phyloP scores from a whole-genome alignment of 2,797 vertebrate genomes.

The Chelidonichthys spinosus region DNA sequence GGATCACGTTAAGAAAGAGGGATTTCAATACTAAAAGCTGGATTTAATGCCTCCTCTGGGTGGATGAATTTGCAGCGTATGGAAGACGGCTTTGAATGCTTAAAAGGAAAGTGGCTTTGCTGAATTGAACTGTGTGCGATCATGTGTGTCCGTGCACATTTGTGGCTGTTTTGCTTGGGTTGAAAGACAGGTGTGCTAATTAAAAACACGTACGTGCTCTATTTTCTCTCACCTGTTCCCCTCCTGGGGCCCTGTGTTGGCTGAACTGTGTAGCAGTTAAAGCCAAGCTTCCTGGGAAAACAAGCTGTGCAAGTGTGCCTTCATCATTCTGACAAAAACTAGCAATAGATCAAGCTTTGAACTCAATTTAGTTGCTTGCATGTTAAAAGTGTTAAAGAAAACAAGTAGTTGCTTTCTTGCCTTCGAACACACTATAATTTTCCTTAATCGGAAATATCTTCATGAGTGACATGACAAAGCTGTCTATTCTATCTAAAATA shows the following conservation, averaged over 20 bases:
- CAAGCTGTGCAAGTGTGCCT: conserved; percentile 2
- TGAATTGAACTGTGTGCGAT: conserved; percentile 5
- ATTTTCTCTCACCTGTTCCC: conserved; percentile 39
- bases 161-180: conserved; percentile 34
- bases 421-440: too few species aligned
- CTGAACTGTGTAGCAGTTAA: conserved; percentile 9
- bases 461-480: too few species aligned
- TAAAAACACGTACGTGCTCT: conserved; percentile 14
- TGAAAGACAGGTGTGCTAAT: conserved; percentile 48
- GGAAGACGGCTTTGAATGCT: neutral
- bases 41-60: conserved; percentile 2
- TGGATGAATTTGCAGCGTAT: neutral
- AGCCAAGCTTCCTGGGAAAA: neutral
- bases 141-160: conserved; percentile 1
- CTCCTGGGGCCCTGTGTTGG: conserved; percentile 10
- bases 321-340: neutral
- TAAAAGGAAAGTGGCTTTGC: neutral
- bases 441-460: too few species aligned
- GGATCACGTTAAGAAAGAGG: neutral
- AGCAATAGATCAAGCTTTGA: too few species aligned
- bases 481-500: too few species aligned
- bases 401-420: too few species aligned
- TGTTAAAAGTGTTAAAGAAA: too few species aligned
- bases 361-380: too few species aligned
- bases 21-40: neutral